phyloP scores from a whole-genome alignment of 2,797 vertebrate species.

The Salarias fasciatus region DNA sequence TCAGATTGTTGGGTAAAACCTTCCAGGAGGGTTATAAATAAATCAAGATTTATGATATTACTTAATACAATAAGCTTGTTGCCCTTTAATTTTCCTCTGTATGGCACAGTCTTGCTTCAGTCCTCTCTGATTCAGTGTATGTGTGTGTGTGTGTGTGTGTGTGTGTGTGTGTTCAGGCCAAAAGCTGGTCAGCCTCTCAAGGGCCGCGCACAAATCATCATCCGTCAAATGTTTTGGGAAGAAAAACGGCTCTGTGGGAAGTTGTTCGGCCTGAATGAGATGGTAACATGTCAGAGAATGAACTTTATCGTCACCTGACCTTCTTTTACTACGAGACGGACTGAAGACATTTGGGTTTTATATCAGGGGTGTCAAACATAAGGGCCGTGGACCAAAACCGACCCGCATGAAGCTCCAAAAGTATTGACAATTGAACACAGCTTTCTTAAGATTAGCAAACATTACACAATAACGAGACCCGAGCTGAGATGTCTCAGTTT shows the following conservation, averaged over 20 bases:
- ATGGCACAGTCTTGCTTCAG: slow-evolving; percentile 16
- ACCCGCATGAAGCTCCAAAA: no score
- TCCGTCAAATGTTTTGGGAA: background rate
- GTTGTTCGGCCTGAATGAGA: background rate
- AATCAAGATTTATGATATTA: slow-evolving; percentile 19
- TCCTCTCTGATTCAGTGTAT: slow-evolving; percentile 7
- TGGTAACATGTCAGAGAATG: background rate
- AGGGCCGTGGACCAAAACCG: no score
- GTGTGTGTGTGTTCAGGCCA: no score
- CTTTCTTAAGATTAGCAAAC: no score
- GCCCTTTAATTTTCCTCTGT: slow-evolving; percentile 32
- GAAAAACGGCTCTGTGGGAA: slow-evolving; percentile 2
- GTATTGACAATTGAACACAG: no score
- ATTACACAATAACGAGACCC: no score
- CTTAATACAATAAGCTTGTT: slow-evolving; percentile 24
- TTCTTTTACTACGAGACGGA: no score
- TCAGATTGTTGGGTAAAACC: background rate
- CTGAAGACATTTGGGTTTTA: no score
- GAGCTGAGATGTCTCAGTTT: no score
- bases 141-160: no score
- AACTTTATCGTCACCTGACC: no score
- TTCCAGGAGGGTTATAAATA: background rate
- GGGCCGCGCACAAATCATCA: background rate
- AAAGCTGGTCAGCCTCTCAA: slow-evolving; percentile 11
- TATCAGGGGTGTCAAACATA: no score